Base-by-base conservation (phyloP, 2,888 invertebrate species). In the Mesorhabditis belari region DNA sequence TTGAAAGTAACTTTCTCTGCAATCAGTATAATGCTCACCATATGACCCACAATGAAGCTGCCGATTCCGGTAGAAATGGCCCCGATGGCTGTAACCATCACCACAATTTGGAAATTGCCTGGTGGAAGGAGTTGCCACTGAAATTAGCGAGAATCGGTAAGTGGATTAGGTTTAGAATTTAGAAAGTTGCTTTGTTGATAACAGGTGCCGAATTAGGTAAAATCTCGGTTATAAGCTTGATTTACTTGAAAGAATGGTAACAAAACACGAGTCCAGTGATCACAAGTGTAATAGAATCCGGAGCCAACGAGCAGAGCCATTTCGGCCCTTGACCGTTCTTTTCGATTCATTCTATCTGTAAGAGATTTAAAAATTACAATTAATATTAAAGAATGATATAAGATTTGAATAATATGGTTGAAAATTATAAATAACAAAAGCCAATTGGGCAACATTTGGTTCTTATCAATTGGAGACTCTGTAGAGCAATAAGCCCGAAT, bases 201-300 rank as follows among this genome's bases (percentile, higher is more conserved):
- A n/a, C n/a, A n/a, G n/a, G n/a, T n/a, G n/a, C n/a, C n/a, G n/a
- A n/a, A n/a, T n/a, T n/a, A n/a, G n/a, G n/a, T n/a, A n/a, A n/a
- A n/a, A n/a, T n/a, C n/a, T n/a, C n/a, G n/a, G n/a, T n/a, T n/a
- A n/a, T n/a, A n/a, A n/a, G n/a, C n/a, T n/a, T n/a, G n/a, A n/a
- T n/a, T n/a, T 35, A 35, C 44, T n/a, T 70, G 67, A 27, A 69
- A 60, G 55, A 77, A 77, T 5, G 77, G 77, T 2, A 71, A 23
- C 12, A 77, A 58, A 3, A 75, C 68, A 9, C 69, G 66, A 3
- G 69, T 69, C 77, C 77, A 77, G 58, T 75, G 70, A 29, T 75
- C 77, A 29, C 63, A 68, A 0, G 75, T 72, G 57, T 76, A 71
- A 65, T 73, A 76, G n/a, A 67, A 52, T 17, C 75, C 74, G 62